These are phyloP conservation scores for Streptopelia turtur DNA, from an alignment of 2,797 vertebrate genomes.

Conservation along the genomic window DNA sequence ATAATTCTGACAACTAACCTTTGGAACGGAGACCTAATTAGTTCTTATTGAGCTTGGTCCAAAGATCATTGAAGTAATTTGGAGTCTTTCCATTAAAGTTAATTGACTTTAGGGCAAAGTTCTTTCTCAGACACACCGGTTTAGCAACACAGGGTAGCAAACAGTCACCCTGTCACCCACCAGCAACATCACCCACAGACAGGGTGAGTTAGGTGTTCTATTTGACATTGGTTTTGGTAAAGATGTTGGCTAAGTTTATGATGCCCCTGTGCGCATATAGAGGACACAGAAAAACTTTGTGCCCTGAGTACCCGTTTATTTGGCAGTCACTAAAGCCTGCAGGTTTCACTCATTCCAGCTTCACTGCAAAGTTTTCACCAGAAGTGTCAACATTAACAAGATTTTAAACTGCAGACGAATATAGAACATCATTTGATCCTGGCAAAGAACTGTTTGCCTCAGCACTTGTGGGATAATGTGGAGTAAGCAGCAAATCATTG, in stretches of 20 bases:
- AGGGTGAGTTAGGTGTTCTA: not conserved
- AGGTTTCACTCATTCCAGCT: slow-evolving; percentile 43
- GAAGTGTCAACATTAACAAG: slow-evolving; percentile 70
- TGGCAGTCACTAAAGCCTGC: slow-evolving; percentile 12
- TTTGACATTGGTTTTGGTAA: not conserved
- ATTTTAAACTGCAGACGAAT: slow-evolving; percentile 53
- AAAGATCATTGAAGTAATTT: slow-evolving; percentile 51
- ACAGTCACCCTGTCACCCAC: not conserved
- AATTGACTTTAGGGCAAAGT: slow-evolving; percentile 33
- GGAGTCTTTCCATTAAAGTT: slow-evolving; percentile 27
- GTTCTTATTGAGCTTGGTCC: slow-evolving; percentile 36
- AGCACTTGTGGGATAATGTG: slow-evolving; percentile 64
- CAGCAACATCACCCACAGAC: not conserved
- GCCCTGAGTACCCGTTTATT: not conserved
- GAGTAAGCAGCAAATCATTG: slow-evolving; percentile 63
- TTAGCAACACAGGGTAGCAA: not conserved
- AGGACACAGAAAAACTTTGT: not conserved
- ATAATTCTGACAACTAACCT: slow-evolving; percentile 31
- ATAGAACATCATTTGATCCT: slow-evolving; percentile 63
- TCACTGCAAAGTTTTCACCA: slow-evolving; percentile 30
- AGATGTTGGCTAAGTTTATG: not conserved
- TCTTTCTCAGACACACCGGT: not conserved
- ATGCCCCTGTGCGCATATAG: not conserved
- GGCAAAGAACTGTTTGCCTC: slow-evolving; percentile 69
- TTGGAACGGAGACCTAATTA: slow-evolving; percentile 45